Evolutionary conservation across 2,797 vertebrate genomes (phyloP).

Genomic region (Brotula barbata): DNA sequence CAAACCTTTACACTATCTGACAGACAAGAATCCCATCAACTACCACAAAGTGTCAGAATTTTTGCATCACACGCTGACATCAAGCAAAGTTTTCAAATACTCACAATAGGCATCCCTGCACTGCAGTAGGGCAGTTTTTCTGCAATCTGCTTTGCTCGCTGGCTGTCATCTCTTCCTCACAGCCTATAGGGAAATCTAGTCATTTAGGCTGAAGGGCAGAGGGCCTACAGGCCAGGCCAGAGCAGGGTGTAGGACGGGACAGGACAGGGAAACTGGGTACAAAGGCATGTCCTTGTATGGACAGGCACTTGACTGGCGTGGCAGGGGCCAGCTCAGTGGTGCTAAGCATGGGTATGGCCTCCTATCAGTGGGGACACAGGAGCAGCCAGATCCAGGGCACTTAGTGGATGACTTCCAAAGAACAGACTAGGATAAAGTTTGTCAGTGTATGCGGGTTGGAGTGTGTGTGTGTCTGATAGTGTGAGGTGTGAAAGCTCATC

Average conservation of each 20-base stretch:
- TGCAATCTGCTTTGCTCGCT: slow-evolving; percentile 18
- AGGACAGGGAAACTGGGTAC: slow-evolving; percentile 56
- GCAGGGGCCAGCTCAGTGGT: slow-evolving; percentile 61
- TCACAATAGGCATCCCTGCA: slow-evolving; percentile 21
- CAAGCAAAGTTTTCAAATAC: slow-evolving; percentile 39
- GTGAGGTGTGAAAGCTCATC: slow-evolving; percentile 10
- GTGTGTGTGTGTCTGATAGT: slow-evolving; percentile 27
- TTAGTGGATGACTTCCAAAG: slow-evolving; percentile 73
- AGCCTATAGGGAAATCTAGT: slow-evolving; percentile 39
- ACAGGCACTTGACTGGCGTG: slow-evolving; percentile 74
- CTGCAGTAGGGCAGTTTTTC: slow-evolving; percentile 27
- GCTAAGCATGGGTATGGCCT: slow-evolving; percentile 58
- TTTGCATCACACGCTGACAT: slow-evolving; percentile 32
- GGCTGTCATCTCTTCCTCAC: slow-evolving; percentile 27
- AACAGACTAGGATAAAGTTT: slow-evolving; percentile 56
- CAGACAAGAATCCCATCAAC: slow-evolving; percentile 47
- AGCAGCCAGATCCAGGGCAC: slow-evolving; percentile 63
- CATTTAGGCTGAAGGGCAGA: slow-evolving; percentile 50
- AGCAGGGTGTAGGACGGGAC: slow-evolving; percentile 55
- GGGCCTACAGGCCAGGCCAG: slow-evolving; percentile 45
- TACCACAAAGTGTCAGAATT: slow-evolving; percentile 48
- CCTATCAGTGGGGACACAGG: slow-evolving; percentile 66
- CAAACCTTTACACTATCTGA: slow-evolving; percentile 42
- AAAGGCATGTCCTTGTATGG: slow-evolving; percentile 77
- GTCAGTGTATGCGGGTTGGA: no score